Percentiles rank a stretch among this genome's conserved stretches.
Conservation (phyloP, 2,113 vertebrate species). For the Crotalus viridis region DNA sequence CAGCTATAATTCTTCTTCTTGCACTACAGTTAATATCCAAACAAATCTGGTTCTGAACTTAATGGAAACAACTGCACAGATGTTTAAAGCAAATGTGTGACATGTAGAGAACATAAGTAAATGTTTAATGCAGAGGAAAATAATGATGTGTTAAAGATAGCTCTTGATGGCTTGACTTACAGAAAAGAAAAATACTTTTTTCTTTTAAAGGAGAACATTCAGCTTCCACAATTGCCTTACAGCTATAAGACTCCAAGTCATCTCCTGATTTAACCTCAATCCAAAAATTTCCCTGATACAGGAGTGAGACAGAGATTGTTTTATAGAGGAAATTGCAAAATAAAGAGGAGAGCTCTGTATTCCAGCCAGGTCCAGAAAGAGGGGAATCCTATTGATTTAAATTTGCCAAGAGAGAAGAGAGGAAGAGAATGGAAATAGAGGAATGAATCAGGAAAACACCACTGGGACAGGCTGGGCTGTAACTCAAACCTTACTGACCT, state of each 20-base stretch:
- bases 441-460: not conserved
- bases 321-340: rapidly evolving
- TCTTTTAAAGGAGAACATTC: not conserved
- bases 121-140: not conserved
- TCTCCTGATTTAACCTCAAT: not conserved
- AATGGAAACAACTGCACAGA: not conserved
- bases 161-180: not conserved
- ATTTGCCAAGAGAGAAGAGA: rapidly evolving
- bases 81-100: constrained; percentile 43
- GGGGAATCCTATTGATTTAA: not conserved
- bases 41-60: constrained; percentile 27
- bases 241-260: not conserved
- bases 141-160: not conserved
- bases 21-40: constrained; percentile 31
- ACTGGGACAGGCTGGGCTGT: not conserved
- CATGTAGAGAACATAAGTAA: constrained; percentile 8
- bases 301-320: not conserved
- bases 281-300: not conserved
- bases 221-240: not conserved
- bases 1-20: not conserved
- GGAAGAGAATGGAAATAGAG: not conserved
- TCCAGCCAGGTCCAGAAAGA: not conserved
- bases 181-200: not conserved
- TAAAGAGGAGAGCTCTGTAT: not conserved
- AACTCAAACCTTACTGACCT: not conserved